Base-by-base conservation (phyloP, 2,797 vertebrate species). In the Geotrypetes seraphini region DNA sequence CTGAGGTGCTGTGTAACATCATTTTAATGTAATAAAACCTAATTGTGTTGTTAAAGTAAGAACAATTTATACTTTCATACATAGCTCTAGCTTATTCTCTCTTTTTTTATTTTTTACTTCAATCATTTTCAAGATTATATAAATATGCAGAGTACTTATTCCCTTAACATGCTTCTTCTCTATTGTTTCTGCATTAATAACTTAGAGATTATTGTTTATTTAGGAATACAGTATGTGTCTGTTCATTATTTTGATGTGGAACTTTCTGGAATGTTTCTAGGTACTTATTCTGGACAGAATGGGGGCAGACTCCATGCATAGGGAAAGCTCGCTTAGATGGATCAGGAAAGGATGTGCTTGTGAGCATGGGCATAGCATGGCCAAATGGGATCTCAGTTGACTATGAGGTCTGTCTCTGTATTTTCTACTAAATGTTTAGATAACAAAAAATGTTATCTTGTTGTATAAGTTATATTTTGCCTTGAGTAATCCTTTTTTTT, bases 241-340 rank as follows among this genome's bases (percentile, higher is more conserved):
- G 22, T 10, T 33, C 10, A 13, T 8, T 11, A 4, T 21, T 16
- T 15, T 6, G 1, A 17, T 29, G 16, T 29, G 5, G 18, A 6
- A 28, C 4, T 11, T 66, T 18, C 71, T 29, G 5, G 18, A 6
- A 28, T 4, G 11, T 66, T 18, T 71, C 35, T 68, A 99, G 96
- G 52, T 94, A 90, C 71, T 84, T 98, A 35, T 99, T 98, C 73
- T 99, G 96, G 96, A 95, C 90, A 10, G 95, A 99, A 65, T 99
- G 95, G 96, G 94, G 96, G 8, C 92, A 94, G 63, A 90, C 83
- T 57, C 91, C 96, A 4, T 92, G 91, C 55, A 94, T 99, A 39
- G 92, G 91, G 33, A 91, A 86, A 54, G 86, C 95, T 22, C 89
- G 70, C 20, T 73, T 99, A 41, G 96, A 99, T 21, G 96, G 96